Evolutionary conservation across 30 jellyfish, hydroid and myxozoan genomes (phyloP).

Genomic region (Aurelia aurita): DNA sequence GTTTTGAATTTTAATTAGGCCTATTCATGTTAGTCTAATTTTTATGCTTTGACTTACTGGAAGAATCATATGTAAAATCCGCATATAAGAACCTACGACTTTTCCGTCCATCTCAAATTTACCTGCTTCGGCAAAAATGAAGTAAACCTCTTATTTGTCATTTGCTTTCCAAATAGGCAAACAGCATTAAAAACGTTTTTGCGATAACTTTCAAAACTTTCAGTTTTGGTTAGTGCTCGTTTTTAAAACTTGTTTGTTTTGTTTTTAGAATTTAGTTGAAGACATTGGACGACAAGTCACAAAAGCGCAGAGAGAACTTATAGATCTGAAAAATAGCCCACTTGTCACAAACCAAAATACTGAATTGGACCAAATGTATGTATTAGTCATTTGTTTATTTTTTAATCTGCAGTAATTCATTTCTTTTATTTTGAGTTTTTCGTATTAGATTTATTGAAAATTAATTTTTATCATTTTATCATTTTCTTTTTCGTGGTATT

Average conservation of each 20-base stretch:
- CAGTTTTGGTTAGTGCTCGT: not conserved
- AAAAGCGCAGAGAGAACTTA: slow-evolving; percentile 51
- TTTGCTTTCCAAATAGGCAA: no score
- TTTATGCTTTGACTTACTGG: no score
- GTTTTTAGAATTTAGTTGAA: slow-evolving; percentile 15
- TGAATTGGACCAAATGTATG: slow-evolving; percentile 50
- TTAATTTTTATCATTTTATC: no score
- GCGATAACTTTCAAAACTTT: not conserved
- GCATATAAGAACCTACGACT: not conserved
- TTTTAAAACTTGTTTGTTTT: not conserved
- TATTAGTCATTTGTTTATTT: not conserved
- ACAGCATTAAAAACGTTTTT: not conserved
- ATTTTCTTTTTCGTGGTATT: no score
- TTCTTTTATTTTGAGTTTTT: no score
- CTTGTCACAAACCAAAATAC: slow-evolving; percentile 46
- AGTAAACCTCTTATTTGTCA: no score
- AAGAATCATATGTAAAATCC: not conserved
- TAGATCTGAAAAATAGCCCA: slow-evolving; percentile 46
- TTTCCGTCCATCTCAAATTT: no score
- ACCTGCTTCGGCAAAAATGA: no score
- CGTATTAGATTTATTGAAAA: no score
- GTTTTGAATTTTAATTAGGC: no score
- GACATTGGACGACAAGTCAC: slow-evolving; percentile 33
- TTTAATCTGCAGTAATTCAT: not conserved
- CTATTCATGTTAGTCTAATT: no score